Evolutionary conservation across 2,113 vertebrate genomes (phyloP).

Genomic region (Prunella fulvescens): DNA sequence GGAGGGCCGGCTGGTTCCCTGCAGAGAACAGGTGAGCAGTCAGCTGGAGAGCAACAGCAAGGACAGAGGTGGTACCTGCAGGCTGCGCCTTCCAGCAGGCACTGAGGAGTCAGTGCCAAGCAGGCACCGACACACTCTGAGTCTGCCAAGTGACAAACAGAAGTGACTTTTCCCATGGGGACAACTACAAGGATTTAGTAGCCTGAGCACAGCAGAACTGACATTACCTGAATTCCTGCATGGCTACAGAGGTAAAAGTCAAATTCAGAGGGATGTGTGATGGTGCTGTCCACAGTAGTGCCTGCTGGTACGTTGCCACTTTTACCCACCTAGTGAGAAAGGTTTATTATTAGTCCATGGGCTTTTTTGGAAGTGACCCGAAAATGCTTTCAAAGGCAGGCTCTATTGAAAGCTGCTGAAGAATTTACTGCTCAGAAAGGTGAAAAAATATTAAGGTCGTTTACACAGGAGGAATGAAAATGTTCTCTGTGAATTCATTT

Average conservation of each 20-base stretch:
- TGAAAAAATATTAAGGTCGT: not conserved
- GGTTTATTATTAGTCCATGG: constrained; percentile 6
- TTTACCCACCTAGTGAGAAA: constrained; percentile 88
- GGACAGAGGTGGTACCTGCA: not conserved
- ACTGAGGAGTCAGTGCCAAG: not conserved
- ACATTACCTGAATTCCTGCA: constrained; percentile 95
- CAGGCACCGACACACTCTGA: not conserved
- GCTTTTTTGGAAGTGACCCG: not conserved
- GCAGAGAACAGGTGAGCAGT: not conserved
- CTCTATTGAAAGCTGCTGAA: not conserved
- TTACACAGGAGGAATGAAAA: constrained; percentile 30
- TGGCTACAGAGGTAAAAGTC: constrained; percentile 99
- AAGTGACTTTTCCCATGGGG: not conserved
- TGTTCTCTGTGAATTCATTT: not conserved
- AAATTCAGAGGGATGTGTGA: constrained; percentile 98
- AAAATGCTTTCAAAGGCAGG: not conserved
- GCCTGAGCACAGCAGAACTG: not conserved
- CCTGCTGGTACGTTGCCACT: constrained; percentile 98
- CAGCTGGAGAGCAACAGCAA: not conserved
- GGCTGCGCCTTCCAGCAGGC: not conserved
- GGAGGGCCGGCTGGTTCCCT: constrained; percentile 98
- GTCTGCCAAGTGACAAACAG: not conserved
- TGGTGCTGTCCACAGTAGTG: constrained; percentile 98
- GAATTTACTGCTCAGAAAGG: not conserved
- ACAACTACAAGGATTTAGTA: not conserved